Percentiles rank a stretch among this genome's conserved stretches.
These are phyloP conservation scores for Falco concolor DNA, from an alignment of 2,797 vertebrate species.

Conservation along the genomic window DNA sequence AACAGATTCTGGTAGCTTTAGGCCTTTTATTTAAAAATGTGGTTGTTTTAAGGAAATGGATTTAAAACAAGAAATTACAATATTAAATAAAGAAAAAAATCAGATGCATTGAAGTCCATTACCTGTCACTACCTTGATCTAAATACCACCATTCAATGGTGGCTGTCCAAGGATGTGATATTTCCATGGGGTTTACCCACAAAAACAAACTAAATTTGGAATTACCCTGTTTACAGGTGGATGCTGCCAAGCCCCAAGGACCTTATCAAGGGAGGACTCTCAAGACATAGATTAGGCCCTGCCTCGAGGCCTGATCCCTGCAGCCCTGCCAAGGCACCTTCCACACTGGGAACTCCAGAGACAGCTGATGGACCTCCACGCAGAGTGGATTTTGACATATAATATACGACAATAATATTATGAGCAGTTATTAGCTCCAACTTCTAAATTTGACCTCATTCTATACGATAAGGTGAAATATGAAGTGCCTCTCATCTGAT, in stretches of 20 bases:
- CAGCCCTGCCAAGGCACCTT: not conserved
- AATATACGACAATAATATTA: not conserved
- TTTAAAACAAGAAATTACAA: not conserved
- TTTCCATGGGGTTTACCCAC: not conserved
- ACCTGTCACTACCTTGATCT: not conserved
- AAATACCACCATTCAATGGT: not conserved
- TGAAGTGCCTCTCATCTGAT: not conserved
- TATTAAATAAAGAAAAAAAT: not conserved
- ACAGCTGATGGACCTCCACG: accelerated
- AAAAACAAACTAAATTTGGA: not conserved
- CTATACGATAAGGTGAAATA: not conserved
- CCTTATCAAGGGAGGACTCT: not conserved
- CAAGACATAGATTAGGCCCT: not conserved
- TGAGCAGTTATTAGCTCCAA: not conserved
- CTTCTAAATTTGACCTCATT: not conserved
- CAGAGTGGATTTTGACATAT: not conserved
- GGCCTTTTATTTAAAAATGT: not conserved
- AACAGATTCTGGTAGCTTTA: not conserved
- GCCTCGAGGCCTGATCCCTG: not conserved
- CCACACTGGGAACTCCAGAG: not conserved
- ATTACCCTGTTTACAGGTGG: not conserved
- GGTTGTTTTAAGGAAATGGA: not conserved
- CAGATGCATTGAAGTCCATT: not conserved
- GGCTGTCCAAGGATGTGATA: not conserved
- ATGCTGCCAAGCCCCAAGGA: not conserved